Base-by-base conservation (phyloP, 2,888 invertebrate species). In the Eugnorisma glareosa region DNA sequence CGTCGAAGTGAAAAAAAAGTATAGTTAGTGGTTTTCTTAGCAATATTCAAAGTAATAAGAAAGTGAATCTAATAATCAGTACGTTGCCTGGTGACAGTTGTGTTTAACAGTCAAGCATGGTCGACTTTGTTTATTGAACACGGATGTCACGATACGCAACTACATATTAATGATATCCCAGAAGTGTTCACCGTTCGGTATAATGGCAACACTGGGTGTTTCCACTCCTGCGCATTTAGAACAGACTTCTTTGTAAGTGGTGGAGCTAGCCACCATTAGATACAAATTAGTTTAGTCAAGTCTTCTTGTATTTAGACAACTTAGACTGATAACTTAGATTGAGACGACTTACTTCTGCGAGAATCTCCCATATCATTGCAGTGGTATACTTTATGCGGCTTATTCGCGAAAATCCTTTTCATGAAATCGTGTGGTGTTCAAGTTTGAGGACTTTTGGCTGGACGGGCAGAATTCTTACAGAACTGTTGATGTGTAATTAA, bases 121-220 rank as follows among this genome's bases (percentile, higher is more conserved):
- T 64, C 64, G 59, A 64, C 43, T 78, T 69, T 64, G 63, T 68
- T 59, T 81, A 77, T 78, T 83, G 59, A 64, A 75, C 75, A 71
- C 83, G 82, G 83, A 82, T 82, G 83, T 82, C 82, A 82, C 82
- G 82, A 83, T 79, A 73, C 43, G 15, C 43, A 28, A 63, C 67
- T 79, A 79, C 73, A 82, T 82, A 82, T 82, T 83, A 67, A 82
- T 82, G 83, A 79, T 70, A 82, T 83, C 82, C 61, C 31, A 79
- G 82, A 82, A 82, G 24, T 70, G 67, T 54, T n/a, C 37, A 63
- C 51, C 63, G 59, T 79, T 75, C 51, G 72, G 68, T 69, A 72
- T 72, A 80, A 80, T 83, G 75, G 80, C 84, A 72, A 57, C 76
- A 80, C 45, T 69, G 75, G 66, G 72, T 75, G 67, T 82, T 82